Evolutionary conservation across 2,797 vertebrate genomes (phyloP), one percentile per base, ranked within the genome.

Genomic region (Cryptoprocta ferox): DNA sequence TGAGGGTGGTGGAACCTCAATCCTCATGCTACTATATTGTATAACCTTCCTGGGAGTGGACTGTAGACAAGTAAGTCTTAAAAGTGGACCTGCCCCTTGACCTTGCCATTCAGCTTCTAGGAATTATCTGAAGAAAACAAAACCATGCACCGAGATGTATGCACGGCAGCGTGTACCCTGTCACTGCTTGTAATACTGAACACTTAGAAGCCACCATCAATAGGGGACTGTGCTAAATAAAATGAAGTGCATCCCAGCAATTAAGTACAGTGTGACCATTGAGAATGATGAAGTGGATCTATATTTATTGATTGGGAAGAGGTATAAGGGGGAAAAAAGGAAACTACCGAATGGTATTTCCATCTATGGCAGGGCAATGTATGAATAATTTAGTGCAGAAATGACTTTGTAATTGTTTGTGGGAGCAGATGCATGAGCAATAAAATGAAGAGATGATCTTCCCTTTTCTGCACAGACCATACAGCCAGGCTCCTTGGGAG

Each of bases 361-460:
- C 94, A 82, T 71, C 82, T 7, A 50, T 9, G 37, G 56, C 24
- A 21, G 61, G 70, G 68, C 88, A 93, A 63, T 30, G 26, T 21
- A 37, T 96, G 63, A 90, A 95, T 85, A 90, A 88, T 95, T 94
- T 66, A 97, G 73, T 79, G 9, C 37, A 75, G 93, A 95, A 88
- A 82, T 70, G 73, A 81, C 80, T 86, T 63, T 85, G 45, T 80
- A 63, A 65, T 85, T 90, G 68, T 87, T 87, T 73, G 26, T 68
- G 59, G 75, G 78, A 89, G 24, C 39, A 84, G 71, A 68, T 63
- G 32, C 61, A n/a, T 2, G 5, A 94, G 71, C 35, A 37, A 92
- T 79, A 76, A 84, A 37, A 8, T 15, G 35, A 76, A 37, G 37
- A 45, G 56, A 32, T 7, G 14, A 24, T 30, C 48, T 78, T 90